Base-by-base conservation (phyloP, 2,113 vertebrate species). In the Chaetorhynchus papuensis region DNA sequence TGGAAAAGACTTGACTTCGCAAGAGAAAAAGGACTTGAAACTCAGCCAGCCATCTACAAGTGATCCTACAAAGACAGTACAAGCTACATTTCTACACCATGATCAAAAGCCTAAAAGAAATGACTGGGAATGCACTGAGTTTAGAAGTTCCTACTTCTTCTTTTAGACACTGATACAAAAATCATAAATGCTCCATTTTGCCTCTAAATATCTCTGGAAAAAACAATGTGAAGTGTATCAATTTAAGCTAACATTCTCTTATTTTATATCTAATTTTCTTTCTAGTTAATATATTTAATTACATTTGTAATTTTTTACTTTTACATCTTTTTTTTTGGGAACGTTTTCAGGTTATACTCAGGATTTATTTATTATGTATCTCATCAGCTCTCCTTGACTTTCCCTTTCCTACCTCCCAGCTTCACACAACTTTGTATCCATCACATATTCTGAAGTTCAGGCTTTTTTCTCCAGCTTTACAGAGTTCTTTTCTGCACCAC, bases 1-100 rank as follows among this genome's bases (percentile, higher is more conserved):
- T 94, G 64, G 54, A 83, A 94, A 83, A 92, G 87, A 87, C 69
- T 83, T 83, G 56, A 87, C 83, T 95, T 94, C 89, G 89, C 91
- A 79, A 64, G 89, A 71, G 81, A 71, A 89, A 94, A 76, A 75
- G 41, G 52, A 89, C 87, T 94, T 94, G 93, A 93, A 96, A 93
- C 77, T 91, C 74, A 91, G 94, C 87, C 93, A 96, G 68, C 33
- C 74, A 94, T 60, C 88, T 81, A 47, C 89, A 90, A 94, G 86
- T 49, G 65, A 94, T 90, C 71, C 59, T 77, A 80, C 88, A 92
- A 77, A 95, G 85, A 74, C 68, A 70, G 59, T 28, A 81, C 60
- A 75, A 87, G 89, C 77, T 84, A 10, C 28, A 75, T 66, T 84
- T 75, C 87, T 54, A 28, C 41, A 78, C 44, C 41, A n/a, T 57